Evolutionary conservation across 2,113 vertebrate species (phyloP).

Genomic region (Pluvialis apricaria): DNA sequence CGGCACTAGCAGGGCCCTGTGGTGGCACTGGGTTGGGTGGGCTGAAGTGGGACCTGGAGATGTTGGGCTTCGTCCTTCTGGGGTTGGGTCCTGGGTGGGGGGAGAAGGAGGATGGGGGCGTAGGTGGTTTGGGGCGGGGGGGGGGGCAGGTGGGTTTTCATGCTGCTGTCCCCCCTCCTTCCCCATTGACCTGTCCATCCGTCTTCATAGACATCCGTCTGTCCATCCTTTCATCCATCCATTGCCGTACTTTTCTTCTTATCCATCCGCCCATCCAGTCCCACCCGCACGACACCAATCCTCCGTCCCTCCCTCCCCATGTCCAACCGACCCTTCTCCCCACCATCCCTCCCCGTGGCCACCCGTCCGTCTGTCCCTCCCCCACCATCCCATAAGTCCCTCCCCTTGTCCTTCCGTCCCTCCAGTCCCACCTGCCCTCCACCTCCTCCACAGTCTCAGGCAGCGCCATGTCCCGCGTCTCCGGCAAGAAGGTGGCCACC

Average conservation of each 20-base stretch:
- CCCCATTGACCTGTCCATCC: neutral
- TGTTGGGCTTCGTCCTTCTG: neutral
- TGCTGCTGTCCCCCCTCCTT: neutral
- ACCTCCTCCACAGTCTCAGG: neutral
- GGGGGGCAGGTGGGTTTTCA: neutral
- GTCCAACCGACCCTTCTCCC: neutral
- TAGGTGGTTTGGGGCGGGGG: too few species aligned
- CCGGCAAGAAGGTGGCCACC: constrained; percentile 76
- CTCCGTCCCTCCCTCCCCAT: neutral
- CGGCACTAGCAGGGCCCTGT: neutral
- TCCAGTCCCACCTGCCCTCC: neutral
- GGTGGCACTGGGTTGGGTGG: neutral
- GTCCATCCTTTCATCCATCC: neutral
- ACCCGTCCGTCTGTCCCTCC: neutral
- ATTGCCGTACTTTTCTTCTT: neutral
- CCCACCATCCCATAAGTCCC: neutral
- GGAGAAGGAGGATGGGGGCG: neutral
- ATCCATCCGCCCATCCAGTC: neutral
- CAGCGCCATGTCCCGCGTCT: neutral
- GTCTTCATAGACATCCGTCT: neutral
- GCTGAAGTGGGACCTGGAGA: neutral
- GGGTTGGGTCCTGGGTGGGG: neutral
- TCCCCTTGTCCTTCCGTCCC: neutral
- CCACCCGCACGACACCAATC: too few species aligned
- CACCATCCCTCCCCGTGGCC: neutral